Conservation (phyloP, 2,113 vertebrate species). For the Gymnarchus niloticus region DNA sequence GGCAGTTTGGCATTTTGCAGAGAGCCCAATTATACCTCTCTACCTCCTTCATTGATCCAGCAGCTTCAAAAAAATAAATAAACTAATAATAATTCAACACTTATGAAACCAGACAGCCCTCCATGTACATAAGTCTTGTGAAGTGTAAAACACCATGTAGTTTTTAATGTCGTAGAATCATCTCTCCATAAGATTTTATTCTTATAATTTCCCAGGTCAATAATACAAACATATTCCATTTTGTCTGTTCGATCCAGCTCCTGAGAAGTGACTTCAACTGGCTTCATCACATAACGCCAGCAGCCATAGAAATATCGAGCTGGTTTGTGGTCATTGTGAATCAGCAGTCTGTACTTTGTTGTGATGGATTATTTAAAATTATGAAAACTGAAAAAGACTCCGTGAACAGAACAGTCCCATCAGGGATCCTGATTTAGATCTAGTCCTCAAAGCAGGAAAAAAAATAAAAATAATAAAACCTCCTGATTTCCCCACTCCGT, state of each 20-base stretch:
- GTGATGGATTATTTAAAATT: constrained; percentile 50
- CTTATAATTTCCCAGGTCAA: constrained; percentile 63
- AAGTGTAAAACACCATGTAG: constrained; percentile 87
- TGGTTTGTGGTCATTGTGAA: constrained; percentile 60
- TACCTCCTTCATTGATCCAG: constrained; percentile 65
- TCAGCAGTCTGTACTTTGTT: constrained; percentile 60
- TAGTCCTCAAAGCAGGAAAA: constrained; percentile 62
- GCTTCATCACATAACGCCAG: constrained; percentile 54
- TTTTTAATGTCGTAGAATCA: constrained; percentile 77
- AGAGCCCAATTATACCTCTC: constrained; percentile 74
- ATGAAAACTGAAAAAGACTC: constrained; percentile 60
- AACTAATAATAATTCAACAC: constrained; percentile 37
- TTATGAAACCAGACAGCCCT: constrained; percentile 65
- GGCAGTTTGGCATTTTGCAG: constrained; percentile 77
- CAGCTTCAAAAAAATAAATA: constrained; percentile 58
- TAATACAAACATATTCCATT: constrained; percentile 64
- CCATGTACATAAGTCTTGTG: constrained; percentile 71
- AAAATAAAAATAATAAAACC: constrained; percentile 55
- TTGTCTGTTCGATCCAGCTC: constrained; percentile 58
- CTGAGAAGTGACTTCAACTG: constrained; percentile 51
- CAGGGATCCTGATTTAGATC: constrained; percentile 58
- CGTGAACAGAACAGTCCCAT: constrained; percentile 62
- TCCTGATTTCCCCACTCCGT: constrained; percentile 26
- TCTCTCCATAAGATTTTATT: constrained; percentile 70
- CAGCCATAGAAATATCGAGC: constrained; percentile 59